Conservation (phyloP, 2,888 invertebrate species). For the Pristionchus exspectatus region DNA sequence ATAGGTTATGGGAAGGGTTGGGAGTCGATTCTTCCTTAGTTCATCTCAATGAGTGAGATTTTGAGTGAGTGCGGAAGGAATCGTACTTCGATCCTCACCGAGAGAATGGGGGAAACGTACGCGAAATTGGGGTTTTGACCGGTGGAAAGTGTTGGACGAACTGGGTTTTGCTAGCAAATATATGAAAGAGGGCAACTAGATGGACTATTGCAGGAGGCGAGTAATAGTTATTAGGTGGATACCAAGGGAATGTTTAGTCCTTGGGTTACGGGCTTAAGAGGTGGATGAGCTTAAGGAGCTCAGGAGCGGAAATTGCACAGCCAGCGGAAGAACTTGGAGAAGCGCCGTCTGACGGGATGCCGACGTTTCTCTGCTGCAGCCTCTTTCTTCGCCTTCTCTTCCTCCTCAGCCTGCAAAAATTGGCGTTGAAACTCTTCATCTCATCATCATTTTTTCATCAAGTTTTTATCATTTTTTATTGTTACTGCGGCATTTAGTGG, state of each 20-base stretch:
- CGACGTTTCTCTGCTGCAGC: conserved; percentile 35
- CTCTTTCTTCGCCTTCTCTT: conserved; percentile 2
- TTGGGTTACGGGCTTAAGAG: background rate
- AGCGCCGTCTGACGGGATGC: background rate
- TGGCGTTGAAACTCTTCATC: background rate
- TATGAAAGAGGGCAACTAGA: background rate
- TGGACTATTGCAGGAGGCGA: background rate
- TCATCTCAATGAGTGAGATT: conserved; percentile 38
- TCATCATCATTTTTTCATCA: background rate
- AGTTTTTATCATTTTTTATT: background rate
- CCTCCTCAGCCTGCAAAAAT: conserved; percentile 28
- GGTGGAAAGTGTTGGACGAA: background rate
- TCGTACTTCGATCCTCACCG: conserved; percentile 8
- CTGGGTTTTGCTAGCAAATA: background rate
- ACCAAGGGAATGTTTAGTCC: background rate
- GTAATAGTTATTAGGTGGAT: background rate
- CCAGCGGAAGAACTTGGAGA: conserved; percentile 52
- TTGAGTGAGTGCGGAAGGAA: conserved; percentile 2
- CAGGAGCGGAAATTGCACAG: conserved; percentile 47
- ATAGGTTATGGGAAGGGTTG: background rate
- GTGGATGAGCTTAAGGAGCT: background rate
- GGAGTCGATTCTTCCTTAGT: conserved; percentile 4
- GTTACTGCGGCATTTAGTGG: background rate
- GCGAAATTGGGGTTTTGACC: conserved; percentile 37
- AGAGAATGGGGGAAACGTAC: background rate